Percentiles rank a stretch among this genome's conserved stretches.
Conservation (phyloP, 2,888 invertebrate genomes). For the Cepaea hortensis region DNA sequence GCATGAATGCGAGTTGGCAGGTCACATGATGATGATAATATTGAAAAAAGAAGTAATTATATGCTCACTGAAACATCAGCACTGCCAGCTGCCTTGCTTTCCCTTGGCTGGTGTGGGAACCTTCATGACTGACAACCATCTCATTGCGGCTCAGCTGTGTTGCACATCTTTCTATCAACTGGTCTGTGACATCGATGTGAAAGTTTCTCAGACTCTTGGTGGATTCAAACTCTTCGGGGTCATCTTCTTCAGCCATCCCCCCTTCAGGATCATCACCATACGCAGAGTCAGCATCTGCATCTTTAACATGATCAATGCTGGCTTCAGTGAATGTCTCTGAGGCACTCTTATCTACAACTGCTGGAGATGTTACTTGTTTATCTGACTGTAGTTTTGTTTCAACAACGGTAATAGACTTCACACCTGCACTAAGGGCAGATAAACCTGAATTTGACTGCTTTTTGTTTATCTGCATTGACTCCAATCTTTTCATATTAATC, state of each 20-base stretch:
- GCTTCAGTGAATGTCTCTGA: not conserved
- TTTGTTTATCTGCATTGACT: not conserved
- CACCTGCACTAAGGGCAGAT: not conserved
- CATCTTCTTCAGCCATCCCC: constrained; percentile 55
- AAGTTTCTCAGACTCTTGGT: constrained; percentile 67
- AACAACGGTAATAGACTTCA: not conserved
- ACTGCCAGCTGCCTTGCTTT: constrained; percentile 69
- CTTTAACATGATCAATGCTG: constrained; percentile 19
- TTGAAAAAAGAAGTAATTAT: not conserved
- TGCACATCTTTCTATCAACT: constrained; percentile 73
- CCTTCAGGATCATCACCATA: constrained; percentile 51
- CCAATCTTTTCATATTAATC: constrained; percentile 38
- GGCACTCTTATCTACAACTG: not conserved
- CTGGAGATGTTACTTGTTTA: not conserved
- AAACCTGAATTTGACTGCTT: no score
- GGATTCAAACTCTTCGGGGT: constrained; percentile 71
- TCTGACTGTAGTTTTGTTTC: not conserved
- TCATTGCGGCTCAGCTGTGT: constrained; percentile 73
- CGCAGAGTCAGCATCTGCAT: constrained; percentile 54
- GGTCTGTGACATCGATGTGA: constrained; percentile 71
- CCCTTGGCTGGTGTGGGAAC: constrained; percentile 58
- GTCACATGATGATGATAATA: no score
- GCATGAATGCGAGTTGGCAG: no score
- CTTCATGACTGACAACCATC: constrained; percentile 66
- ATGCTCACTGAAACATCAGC: constrained; percentile 56